These are phyloP conservation scores for Drosophila maculinotata DNA, from an alignment of 2,888 invertebrate species.

Conservation along the genomic window DNA sequence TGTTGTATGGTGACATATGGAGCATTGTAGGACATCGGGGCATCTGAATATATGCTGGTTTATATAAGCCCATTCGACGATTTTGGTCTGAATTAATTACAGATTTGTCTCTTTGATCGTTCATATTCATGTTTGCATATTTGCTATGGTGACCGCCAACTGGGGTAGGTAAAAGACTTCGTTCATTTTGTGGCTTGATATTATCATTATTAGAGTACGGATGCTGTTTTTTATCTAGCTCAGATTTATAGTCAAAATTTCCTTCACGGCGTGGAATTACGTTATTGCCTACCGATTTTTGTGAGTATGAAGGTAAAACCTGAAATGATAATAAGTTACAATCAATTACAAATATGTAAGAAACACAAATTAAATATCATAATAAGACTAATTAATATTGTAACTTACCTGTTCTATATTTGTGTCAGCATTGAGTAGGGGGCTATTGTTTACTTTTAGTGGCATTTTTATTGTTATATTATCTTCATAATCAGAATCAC, in stretches of 20 bases:
- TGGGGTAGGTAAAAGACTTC: constrained; percentile 67
- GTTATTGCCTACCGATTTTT: constrained; percentile 34
- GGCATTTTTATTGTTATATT: constrained; percentile 88
- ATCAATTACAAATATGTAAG: not conserved
- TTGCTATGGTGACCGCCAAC: constrained; percentile 47
- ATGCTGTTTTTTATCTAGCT: constrained; percentile 42
- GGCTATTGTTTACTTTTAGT: constrained; percentile 65
- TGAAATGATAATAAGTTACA: constrained; percentile 16
- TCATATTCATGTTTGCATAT: constrained; percentile 51
- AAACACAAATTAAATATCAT: not conserved
- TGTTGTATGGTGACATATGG: constrained; percentile 62
- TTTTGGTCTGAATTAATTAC: constrained; percentile 46
- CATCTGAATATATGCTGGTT: constrained; percentile 59
- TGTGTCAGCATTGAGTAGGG: constrained; percentile 10
- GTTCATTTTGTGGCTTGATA: constrained; percentile 42
- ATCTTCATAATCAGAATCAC: constrained; percentile 86
- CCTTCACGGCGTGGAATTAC: constrained; percentile 48
- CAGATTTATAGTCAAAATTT: constrained; percentile 50
- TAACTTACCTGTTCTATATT: constrained; percentile 46
- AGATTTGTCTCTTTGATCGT: constrained; percentile 41
- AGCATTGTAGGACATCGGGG: constrained; percentile 57
- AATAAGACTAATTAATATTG: not conserved
- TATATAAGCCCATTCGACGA: constrained; percentile 61
- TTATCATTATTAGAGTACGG: constrained; percentile 42
- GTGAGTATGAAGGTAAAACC: constrained; percentile 41